Evolutionary conservation across 2,888 invertebrate genomes (phyloP), one percentile per base, ranked within the genome.

Genomic region (Sceliomorpha sp.): DNA sequence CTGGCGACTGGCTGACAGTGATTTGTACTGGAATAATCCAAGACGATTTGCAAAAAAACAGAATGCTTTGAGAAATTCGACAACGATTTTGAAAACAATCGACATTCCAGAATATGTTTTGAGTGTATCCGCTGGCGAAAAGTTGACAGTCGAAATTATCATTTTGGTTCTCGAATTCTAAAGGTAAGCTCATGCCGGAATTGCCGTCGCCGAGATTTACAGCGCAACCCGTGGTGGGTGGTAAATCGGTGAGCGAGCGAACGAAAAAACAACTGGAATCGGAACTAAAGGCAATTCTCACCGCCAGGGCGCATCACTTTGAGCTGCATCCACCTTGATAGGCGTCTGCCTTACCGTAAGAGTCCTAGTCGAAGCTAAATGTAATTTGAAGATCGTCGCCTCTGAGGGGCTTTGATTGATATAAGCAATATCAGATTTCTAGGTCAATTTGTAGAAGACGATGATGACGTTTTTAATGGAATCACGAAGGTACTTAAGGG

Each of bases 391-490:
- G 77, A 76, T 81, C 79, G 81, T 75, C 79, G 87, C 87, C 88
- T 87, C 83, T 87, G 86, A 88, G 87, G 84, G 87, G 88, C 87
- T 86, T 81, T 83, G 75, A 81, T 85, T 82, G 81, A 81, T 84
- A 86, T 80, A 87, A 87, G 86, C 85, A 87, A 87, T 87, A 88
- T 87, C 86, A 85, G 85, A 87, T 85, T 86, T 85, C 79, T 86
- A 86, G 85, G 85, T 85, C 84, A 85, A 86, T 86, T 86, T 84
- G 76, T 85, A 86, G 77, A 77, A 64, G 73, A 81, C 82, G 48
- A 81, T 76, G 77, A 75, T 80, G 78, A 80, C 71, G 59, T 62
- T 70, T 80, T 81, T 82, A 77, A 75, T 56, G 55, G 59, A 5
- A 34, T 31, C 15, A 32, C 15, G 13, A 24, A 70, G 75, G 60